Base-by-base conservation (phyloP, 1,140 invertebrate genomes). In the Cyrtorhinus lividipennis region DNA sequence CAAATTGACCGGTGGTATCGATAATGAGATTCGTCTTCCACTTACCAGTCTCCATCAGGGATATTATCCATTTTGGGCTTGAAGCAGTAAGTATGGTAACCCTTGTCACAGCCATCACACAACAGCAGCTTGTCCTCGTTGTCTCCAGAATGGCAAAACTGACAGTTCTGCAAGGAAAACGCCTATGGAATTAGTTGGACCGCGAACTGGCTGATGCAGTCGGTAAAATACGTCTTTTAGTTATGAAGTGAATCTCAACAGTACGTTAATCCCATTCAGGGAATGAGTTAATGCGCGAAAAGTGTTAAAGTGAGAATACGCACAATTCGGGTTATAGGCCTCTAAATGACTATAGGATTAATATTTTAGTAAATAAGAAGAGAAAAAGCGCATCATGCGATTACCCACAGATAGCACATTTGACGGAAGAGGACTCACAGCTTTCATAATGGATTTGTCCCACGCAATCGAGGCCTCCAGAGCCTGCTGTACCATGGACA, bases 361-460 rank as follows among this genome's bases (percentile, higher is more conserved):
- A n/a, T n/a, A n/a, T n/a, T n/a, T n/a, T n/a, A n/a, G n/a, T 38
- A 38, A 38, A 38, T 5, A 8, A 38, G 71, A 70, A 72, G 69
- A 72, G 67, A 63, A 59, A 63, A 63, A 67, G 73, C 69, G 68
- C 74, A 72, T 75, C 72, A 73, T 74, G 73, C 73, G 73, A 72
- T 69, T 69, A 63, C 62, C 62, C 62, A 63, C 62, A 70, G 72
- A 70, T 30, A 38, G 62, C 38, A 56, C 73, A 73, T 63, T 63
- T 61, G 45, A 38, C 30, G 5, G 64, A 56, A 18, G 64, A 56
- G 60, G 64, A 80, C 89, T 84, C 81, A 95, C 91, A 78, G 93
- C 93, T 83, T 96, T 95, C 94, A 98, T 97, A 70, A 96, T 94
- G 76, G 91, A 95, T 76, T 96, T 97, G 76, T 98, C 94, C 94